Evolutionary conservation across 2,888 invertebrate species (phyloP), one percentile per base, ranked within the genome.

Genomic region (Eilema depressum): DNA sequence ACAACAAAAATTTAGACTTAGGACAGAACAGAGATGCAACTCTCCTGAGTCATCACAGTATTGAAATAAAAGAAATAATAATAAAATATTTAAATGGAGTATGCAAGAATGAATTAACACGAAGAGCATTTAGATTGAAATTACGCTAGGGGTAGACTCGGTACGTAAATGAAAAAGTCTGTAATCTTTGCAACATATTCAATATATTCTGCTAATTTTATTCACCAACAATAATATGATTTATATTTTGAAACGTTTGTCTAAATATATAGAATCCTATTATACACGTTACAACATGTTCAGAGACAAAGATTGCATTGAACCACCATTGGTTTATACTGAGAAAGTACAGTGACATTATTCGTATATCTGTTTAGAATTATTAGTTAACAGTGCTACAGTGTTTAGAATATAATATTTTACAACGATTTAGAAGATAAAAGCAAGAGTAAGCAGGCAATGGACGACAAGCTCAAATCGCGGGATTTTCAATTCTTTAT

Each of bases 1-100:
- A 80, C 78, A 83, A 82, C 75, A 77, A 77, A 84, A 86, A 81
- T 79, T 79, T 85, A 82, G 84, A 86, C 83, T 84, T 85, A 86
- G 85, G 85, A 87, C 86, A 82, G 81, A 82, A 78, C 65, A 82
- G 81, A 83, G 82, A 84, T 83, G 76, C 81, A 89, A 90, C 91
- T 92, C 90, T 91, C 89, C 92, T 95, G 95, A 95, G 95, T 95
- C 95, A 95, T 95, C 95, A 95, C 95, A 95, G 89, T 94, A 95
- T 94, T 88, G 86, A 80, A 83, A 86, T 84, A 85, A 82, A 86
- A 37, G 14, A 57, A 88, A 88, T 83, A 87, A 82, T 65, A 83
- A 86, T 79, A 85, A 81, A 83, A 70, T 76, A 75, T 76, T 82
- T 78, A 80, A 78, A 86, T 83, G 86, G 79, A 85, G 85, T 85